phyloP scores from a whole-genome alignment of 2,888 invertebrate genomes.

The Alentia gelatinosa region DNA sequence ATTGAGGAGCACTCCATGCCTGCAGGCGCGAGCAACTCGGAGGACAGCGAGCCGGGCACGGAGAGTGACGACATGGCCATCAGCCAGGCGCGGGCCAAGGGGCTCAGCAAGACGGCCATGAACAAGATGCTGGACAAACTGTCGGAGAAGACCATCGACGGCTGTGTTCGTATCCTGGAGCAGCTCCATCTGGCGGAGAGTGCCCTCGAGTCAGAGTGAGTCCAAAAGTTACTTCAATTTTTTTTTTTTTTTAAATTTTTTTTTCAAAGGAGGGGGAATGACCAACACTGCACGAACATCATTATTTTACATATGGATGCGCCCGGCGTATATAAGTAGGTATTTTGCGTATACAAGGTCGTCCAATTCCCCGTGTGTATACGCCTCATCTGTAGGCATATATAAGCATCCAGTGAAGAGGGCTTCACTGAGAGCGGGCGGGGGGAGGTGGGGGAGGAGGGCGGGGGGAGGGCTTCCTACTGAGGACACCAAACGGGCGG shows the following conservation, averaged over 20 bases:
- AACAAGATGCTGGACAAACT: slow-evolving; percentile 63
- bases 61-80: neutral
- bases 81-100: neutral
- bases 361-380: no score
- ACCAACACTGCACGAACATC: neutral
- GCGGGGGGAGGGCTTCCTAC: no score
- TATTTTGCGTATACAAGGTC: no score
- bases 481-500: no score
- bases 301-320: no score
- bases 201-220: slow-evolving; percentile 78
- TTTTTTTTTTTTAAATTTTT: neutral
- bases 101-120: neutral
- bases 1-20: slow-evolving; percentile 17
- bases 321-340: no score
- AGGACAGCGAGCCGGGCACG: neutral
- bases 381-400: no score
- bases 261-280: neutral
- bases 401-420: no score
- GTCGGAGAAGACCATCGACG: slow-evolving; percentile 73
- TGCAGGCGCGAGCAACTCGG: no score
- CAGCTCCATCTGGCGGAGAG: slow-evolving; percentile 72
- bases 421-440: no score
- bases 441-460: no score
- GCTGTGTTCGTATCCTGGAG: slow-evolving; percentile 74
- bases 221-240: slow-evolving; percentile 46